phyloP scores from a whole-genome alignment of 2,113 vertebrate species.

The Microcebus jonahi region DNA sequence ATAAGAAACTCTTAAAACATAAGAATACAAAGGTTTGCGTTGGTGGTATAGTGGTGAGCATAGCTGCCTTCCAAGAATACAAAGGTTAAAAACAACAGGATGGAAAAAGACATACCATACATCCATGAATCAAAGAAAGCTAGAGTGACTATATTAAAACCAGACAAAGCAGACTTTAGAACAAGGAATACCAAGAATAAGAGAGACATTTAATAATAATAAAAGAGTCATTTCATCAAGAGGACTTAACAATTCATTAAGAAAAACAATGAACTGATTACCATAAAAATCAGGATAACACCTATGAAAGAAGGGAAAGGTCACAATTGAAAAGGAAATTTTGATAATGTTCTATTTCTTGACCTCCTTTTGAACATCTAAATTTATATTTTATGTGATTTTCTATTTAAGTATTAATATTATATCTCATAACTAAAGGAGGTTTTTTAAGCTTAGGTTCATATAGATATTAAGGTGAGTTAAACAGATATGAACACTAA shows the following conservation, averaged over 20 bases:
- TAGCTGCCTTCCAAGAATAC: slow-evolving; percentile 86
- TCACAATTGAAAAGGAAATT: not conserved
- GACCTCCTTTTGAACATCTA: not conserved
- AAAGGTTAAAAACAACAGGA: too few relatives aligned
- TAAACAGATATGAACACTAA: not conserved
- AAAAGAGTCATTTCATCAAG: slow-evolving; percentile 1
- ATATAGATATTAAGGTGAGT: not conserved
- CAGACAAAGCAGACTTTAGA: too few relatives aligned
- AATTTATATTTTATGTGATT: not conserved
- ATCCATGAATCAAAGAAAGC: too few relatives aligned
- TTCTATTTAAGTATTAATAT: not conserved
- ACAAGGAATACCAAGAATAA: too few relatives aligned
- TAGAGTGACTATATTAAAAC: too few relatives aligned
- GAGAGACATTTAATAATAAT: too few relatives aligned
- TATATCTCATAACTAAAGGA: slow-evolving; percentile 5
- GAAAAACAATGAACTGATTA: not conserved
- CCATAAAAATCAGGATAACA: slow-evolving; percentile 18
- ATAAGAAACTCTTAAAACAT: too few relatives aligned
- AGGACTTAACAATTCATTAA: not conserved
- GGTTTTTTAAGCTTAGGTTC: not conserved
- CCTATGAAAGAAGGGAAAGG: not conserved
- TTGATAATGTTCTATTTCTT: not conserved
- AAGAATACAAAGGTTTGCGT: too few relatives aligned
- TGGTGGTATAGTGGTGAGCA: slow-evolving; percentile 88
- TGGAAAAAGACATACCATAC: too few relatives aligned